Conservation (phyloP, 2,113 vertebrate species). For the Antennarius striatus region DNA sequence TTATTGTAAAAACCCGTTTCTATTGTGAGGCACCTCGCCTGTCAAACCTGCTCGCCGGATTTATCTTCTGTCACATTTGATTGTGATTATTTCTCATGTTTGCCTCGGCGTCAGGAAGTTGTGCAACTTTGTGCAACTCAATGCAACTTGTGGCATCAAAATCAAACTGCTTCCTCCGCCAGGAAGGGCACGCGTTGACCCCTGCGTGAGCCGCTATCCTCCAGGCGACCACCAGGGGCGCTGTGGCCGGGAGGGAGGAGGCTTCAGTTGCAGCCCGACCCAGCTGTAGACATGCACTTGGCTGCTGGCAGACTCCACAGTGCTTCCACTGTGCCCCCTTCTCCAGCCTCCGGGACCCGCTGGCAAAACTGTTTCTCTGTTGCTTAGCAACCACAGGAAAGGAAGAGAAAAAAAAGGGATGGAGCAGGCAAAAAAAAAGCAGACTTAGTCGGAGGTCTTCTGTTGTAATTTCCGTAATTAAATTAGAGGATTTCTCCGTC, state of each 20-base stretch:
- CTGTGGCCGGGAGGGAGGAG: conserved; percentile 1
- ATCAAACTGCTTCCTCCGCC: no score
- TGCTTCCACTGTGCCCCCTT: conserved; percentile 64
- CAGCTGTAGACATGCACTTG: conserved; percentile 58
- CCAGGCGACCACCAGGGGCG: conserved; percentile 36
- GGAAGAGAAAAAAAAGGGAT: conserved; percentile 31
- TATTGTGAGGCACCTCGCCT: conserved; percentile 39
- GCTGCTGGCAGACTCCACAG: conserved; percentile 64
- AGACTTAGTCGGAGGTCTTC: conserved; percentile 52
- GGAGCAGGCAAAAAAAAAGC: conserved; percentile 21
- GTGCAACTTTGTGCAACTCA: conserved; percentile 35
- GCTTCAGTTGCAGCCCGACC: conserved; percentile 27
- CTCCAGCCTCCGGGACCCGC: conserved; percentile 61
- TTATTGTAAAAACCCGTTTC: conserved; percentile 55
- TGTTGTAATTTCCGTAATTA: conserved; percentile 73
- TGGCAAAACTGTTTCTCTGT: conserved; percentile 71
- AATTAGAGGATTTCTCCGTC: conserved; percentile 76
- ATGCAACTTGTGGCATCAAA: conserved; percentile 2
- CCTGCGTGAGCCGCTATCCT: not conserved
- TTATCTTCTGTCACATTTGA: conserved; percentile 22
- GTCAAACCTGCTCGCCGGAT: conserved; percentile 27
- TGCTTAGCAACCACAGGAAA: conserved; percentile 73
- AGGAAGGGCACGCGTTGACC: no score
- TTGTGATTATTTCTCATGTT: conserved; percentile 17
- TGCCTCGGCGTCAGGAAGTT: conserved; percentile 11